Conservation (phyloP, 2,888 invertebrate species). For the Andrena hattorfiana region DNA sequence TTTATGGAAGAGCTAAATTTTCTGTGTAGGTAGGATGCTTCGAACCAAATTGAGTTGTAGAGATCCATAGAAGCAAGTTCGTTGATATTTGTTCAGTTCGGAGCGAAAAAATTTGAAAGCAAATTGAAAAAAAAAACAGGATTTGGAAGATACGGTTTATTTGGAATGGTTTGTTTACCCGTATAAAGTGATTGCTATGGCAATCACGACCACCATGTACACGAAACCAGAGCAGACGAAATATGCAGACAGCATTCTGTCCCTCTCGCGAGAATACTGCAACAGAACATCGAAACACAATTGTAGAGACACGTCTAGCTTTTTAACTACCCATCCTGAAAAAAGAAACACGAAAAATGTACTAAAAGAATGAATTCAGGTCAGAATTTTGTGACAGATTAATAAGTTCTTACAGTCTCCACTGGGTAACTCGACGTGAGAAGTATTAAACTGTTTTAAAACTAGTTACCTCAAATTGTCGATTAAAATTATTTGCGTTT, state of each 20-base stretch:
- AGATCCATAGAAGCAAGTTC: neutral
- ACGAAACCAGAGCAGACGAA: conserved; percentile 93
- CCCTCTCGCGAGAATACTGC: conserved; percentile 93
- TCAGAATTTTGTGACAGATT: too few relatives aligned
- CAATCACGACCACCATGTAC: conserved; percentile 89
- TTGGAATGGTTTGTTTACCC: conserved; percentile 84
- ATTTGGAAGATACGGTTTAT: conserved; percentile 22
- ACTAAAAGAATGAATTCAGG: too few relatives aligned
- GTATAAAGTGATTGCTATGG: conserved; percentile 89
- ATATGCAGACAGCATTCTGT: conserved; percentile 94
- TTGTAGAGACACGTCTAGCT: neutral
- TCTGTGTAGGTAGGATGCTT: neutral
- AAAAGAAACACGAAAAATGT: neutral
- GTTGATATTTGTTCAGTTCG: neutral
- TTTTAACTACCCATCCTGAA: too few relatives aligned
- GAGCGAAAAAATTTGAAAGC: neutral
- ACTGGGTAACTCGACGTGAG: too few relatives aligned
- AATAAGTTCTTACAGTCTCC: too few relatives aligned
- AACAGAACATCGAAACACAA: conserved; percentile 73
- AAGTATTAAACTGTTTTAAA: too few relatives aligned
- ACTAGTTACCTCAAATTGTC: too few relatives aligned
- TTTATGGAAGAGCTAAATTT: too few relatives aligned
- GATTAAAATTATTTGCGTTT: neutral
- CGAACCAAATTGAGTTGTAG: neutral
- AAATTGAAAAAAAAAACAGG: neutral